Conservation (phyloP, 1,140 invertebrate species). For the Chionoecetes opilio region DNA sequence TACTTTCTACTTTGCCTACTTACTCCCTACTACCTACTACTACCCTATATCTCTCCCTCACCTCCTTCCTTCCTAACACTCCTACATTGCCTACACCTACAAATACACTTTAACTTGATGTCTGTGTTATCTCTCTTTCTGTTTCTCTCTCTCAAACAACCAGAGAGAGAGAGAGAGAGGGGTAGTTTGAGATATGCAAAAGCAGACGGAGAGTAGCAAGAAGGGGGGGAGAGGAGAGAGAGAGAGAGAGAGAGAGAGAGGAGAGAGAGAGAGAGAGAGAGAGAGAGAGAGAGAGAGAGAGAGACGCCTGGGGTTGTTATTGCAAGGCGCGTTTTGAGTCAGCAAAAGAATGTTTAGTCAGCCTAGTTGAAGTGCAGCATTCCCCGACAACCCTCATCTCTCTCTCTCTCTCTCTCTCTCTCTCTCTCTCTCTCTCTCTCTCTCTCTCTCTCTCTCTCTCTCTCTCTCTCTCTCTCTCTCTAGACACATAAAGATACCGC, state of each 20-base stretch:
- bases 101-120: neutral
- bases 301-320: neutral
- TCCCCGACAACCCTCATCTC: too few species aligned
- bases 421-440: constrained; percentile 27
- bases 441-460: constrained; percentile 9
- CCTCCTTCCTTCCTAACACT: neutral
- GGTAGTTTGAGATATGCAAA: neutral
- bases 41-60: neutral
- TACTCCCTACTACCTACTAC: too few species aligned
- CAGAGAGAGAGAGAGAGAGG: too few species aligned
- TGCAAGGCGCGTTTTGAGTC: constrained; percentile 7
- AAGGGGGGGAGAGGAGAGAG: neutral
- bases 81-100: neutral
- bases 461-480: neutral
- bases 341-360: constrained; percentile 5
- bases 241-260: neutral
- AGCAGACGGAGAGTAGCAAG: neutral
- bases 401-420: neutral
- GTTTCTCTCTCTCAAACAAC: neutral
- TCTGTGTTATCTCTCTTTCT: neutral
- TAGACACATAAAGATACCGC: neutral
- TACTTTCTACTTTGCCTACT: too few species aligned
- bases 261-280: neutral
- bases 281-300: neutral
- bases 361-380: constrained; percentile 3